Evolutionary conservation across 2,797 vertebrate species (phyloP).

Genomic region (Myotis vivesi): DNA sequence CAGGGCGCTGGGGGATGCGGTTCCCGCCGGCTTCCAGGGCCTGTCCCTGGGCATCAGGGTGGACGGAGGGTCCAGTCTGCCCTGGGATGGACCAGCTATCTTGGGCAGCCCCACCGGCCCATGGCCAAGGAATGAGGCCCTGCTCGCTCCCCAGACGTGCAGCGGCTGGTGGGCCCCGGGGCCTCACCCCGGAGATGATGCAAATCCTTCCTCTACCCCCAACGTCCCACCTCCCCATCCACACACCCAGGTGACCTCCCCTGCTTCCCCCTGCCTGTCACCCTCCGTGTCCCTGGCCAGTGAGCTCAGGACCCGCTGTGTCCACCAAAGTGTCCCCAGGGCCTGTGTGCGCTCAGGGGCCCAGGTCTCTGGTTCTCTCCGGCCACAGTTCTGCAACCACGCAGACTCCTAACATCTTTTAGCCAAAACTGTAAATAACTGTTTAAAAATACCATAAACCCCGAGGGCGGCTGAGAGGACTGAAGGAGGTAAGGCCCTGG

Average conservation of each 20-base stretch:
- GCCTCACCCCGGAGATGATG: accelerated
- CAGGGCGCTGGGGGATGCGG: accelerated
- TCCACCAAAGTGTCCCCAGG: neutral
- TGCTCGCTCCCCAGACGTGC: accelerated
- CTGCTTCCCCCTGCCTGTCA: neutral
- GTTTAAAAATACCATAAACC: neutral
- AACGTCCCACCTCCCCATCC: neutral
- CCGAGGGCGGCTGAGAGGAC: neutral
- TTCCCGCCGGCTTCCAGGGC: neutral
- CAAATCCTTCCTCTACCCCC: neutral
- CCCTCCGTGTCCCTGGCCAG: neutral
- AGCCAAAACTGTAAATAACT: neutral
- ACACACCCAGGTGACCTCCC: accelerated
- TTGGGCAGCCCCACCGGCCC: accelerated
- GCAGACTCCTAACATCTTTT: no score
- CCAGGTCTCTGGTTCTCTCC: accelerated
- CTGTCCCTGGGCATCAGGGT: accelerated
- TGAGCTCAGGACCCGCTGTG: neutral
- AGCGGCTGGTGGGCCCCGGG: accelerated
- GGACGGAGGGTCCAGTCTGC: accelerated
- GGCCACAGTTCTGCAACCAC: neutral
- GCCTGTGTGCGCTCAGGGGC: neutral
- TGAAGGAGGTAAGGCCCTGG: accelerated
- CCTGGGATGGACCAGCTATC: accelerated
- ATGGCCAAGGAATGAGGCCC: neutral